A percentile compares a stretch with the other conserved stretches of the same genome.
Conservation (phyloP, 2,113 vertebrate genomes). For the Acinonyx jubatus region DNA sequence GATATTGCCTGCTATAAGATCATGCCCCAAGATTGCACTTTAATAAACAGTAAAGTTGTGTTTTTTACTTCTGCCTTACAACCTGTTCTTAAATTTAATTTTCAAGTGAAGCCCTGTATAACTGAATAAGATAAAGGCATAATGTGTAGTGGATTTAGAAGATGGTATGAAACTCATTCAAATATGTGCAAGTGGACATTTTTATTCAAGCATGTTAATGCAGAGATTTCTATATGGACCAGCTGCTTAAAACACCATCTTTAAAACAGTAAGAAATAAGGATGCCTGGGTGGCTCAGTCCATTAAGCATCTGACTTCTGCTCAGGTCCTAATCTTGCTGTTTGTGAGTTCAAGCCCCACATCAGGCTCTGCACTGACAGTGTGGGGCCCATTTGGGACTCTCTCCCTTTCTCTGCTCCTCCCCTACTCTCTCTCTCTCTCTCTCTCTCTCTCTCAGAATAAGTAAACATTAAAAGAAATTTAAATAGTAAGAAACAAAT, state of each 20-base stretch:
- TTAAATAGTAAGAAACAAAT: neutral
- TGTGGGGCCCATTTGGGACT: no score
- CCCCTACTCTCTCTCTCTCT: no score
- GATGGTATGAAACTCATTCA: neutral
- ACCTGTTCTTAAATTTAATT: conserved; percentile 16
- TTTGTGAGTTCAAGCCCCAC: no score
- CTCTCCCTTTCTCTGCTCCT: no score
- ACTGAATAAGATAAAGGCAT: conserved; percentile 4
- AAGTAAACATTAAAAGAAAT: no score
- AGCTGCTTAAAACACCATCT: neutral
- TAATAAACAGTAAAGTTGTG: conserved; percentile 69
- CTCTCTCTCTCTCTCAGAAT: no score
- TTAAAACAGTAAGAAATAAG: neutral
- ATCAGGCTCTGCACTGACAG: no score
- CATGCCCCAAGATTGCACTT: conserved; percentile 72
- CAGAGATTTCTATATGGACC: neutral
- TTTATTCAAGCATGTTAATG: neutral
- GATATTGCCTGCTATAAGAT: conserved; percentile 59
- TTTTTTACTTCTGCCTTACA: neutral
- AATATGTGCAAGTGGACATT: neutral
- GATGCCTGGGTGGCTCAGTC: no score
- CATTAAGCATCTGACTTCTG: no score
- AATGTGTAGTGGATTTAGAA: neutral
- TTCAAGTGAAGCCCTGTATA: neutral
- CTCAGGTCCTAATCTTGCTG: no score